phyloP scores from a whole-genome alignment of 2,888 invertebrate species.

The Callinectes sapidus region DNA sequence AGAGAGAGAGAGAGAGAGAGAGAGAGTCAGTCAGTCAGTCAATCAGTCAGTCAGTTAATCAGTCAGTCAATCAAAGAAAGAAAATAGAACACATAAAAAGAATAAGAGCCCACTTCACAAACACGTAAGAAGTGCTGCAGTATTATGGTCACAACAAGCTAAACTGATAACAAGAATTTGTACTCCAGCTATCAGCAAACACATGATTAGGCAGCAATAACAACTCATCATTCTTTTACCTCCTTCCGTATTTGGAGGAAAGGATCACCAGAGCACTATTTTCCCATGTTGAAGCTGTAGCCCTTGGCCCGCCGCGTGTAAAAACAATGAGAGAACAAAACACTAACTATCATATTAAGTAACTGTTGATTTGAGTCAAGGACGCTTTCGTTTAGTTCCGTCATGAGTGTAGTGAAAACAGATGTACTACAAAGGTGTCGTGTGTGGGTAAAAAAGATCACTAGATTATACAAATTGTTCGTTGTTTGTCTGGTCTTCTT shows the following conservation, averaged over 20 bases:
- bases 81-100: not conserved
- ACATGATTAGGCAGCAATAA: not conserved
- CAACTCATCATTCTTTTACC: not conserved
- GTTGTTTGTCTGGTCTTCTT: no score
- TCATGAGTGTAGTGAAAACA: not conserved
- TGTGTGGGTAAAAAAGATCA: not conserved
- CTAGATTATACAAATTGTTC: not conserved
- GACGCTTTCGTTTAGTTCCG: not conserved
- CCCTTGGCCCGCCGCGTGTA: not conserved
- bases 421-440: not conserved
- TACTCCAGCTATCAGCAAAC: slow-evolving; percentile 1
- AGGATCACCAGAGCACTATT: not conserved
- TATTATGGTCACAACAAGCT: not conserved
- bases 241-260: not conserved
- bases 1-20: not conserved
- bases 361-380: not conserved
- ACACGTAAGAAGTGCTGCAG: not conserved
- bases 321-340: not conserved
- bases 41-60: no score
- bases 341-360: not conserved
- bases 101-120: not conserved
- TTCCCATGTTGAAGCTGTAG: not conserved
- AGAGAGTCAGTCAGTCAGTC: not conserved
- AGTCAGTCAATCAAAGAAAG: not conserved
- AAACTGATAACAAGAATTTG: not conserved